Base-by-base conservation (phyloP, 2,113 vertebrate genomes). In the Nibea coibor region DNA sequence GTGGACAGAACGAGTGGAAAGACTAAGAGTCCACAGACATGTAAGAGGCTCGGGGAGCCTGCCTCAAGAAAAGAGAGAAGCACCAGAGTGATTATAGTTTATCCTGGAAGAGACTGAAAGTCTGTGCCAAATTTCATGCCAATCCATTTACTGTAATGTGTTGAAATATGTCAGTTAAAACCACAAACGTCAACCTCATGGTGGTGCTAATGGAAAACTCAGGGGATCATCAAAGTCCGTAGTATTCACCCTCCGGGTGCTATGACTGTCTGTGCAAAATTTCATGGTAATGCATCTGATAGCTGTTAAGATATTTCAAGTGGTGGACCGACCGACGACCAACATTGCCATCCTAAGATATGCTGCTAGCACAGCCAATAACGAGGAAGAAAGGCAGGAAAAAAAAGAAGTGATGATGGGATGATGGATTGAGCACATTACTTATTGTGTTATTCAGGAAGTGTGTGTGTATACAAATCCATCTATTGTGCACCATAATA, bases 401-500 rank as follows among this genome's bases (percentile, higher is more conserved):
- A 10, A 72, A 42, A 42, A 56, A 35, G 45, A n/a, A 39, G 50
- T 16, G 26, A 4, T 48, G 42, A 45, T 35, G 22, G n/a, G 10
- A 62, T 80, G 65, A 80, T 70, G 70, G 26, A 80, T 57, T 65
- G n/a, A 81, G 26, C 64, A 65, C 53, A 78, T 75, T 51, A 63
- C 28, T 22, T 39, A 39, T 39, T 35, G 35, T 75, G n/a, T 73
- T 51, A 76, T 82, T 31, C 24, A 72, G 45, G 14, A 72, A 47
- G 31, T 62, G 14, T 57, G 50, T 22, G 54, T 56, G 39, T 69
- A 2, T 48, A 39, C 4, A 57, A n/a, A 80, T 71, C 65, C 45
- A 57, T 62, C 69, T 28, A 24, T 39, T 61, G 48, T 53, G 5
- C 48, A 15, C 16, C n/a, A n/a, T 47, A 0, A 75, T 4, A 72